These are phyloP conservation scores for Dryobota labecula DNA, from an alignment of 2,888 invertebrate genomes.

Conservation along the genomic window DNA sequence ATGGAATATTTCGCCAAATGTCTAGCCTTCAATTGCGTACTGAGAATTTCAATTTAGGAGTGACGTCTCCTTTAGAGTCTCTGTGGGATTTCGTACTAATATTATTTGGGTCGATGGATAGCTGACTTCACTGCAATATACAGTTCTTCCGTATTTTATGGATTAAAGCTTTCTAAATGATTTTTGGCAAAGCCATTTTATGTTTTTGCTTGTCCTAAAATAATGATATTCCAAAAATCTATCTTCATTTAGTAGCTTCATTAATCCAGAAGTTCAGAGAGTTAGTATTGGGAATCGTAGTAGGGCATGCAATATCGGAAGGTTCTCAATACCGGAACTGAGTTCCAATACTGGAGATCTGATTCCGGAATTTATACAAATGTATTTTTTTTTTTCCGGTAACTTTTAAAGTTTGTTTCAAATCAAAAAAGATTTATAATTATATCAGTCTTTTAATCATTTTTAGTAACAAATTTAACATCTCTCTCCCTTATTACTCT, in stretches of 20 bases:
- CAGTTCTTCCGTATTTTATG: background rate
- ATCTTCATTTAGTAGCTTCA: background rate
- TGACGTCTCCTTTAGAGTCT: slow-evolving; percentile 30
- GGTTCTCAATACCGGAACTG: too few relatives aligned
- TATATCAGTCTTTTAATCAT: too few relatives aligned
- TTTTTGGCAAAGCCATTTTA: background rate
- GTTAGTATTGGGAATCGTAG: too few relatives aligned
- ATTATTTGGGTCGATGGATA: slow-evolving; percentile 5
- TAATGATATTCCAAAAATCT: too few relatives aligned
- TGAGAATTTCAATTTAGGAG: slow-evolving; percentile 51
- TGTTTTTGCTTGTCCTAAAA: background rate
- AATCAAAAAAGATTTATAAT: too few relatives aligned
- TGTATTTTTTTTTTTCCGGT: too few relatives aligned
- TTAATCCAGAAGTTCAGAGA: background rate
- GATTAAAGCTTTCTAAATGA: background rate
- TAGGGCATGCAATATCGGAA: too few relatives aligned
- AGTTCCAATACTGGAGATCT: too few relatives aligned
- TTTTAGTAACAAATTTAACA: too few relatives aligned
- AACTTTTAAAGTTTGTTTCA: too few relatives aligned
- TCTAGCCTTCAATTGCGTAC: slow-evolving; percentile 44
- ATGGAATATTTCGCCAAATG: slow-evolving; percentile 45
- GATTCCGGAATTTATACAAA: too few relatives aligned
- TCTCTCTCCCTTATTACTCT: too few relatives aligned
- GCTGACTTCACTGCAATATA: background rate
- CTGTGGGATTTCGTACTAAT: slow-evolving; percentile 31